Base-by-base conservation (phyloP, 1,140 invertebrate species). In the Berghia stephanieae region DNA sequence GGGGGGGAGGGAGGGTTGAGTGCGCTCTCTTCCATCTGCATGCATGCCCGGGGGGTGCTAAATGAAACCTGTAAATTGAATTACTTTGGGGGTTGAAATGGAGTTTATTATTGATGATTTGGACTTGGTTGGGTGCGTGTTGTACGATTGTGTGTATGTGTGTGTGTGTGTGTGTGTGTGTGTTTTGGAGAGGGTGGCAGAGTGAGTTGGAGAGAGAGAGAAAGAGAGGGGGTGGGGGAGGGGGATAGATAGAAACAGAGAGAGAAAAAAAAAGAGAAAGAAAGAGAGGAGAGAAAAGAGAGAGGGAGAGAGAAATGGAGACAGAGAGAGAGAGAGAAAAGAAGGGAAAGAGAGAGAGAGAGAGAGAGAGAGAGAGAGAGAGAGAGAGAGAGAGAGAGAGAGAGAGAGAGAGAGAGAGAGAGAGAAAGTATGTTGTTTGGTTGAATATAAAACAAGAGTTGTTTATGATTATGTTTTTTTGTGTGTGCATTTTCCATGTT, bases 131-230 rank as follows among this genome's bases (percentile, higher is more conserved):
- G 57, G 24, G 57, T n/a, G 57, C 57, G 57, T 63, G 57, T 1
- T 27, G 27, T 67, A 36, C 31, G 27, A 38, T 3, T 27, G 27
- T 67, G 27, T 31, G 27, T 67, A 38, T 27, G 27, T 67, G 6
- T 27, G 27, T 67, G 57, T 63, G 57, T 63, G 57, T 63, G 57
- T 63, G 57, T 63, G 57, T 63, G 57, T 63, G 57, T 63, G 57
- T 63, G 57, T 63, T n/a, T 63, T n/a, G 24, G 57, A 27, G 57
- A 27, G 57, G 24, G 57, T 63, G 57, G 24, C n/a, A 27, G 57
- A 27, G 57, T 63, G 57, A 27, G 57, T 63, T n/a, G 24, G n/a
- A 27, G 57, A 27, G 57, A n/a, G n/a, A 10, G 57, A n/a, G 57
- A n/a, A n/a, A 10, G n/a, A n/a, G 57, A 10, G 57, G n/a, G 10